phyloP scores from a whole-genome alignment of 2,113 vertebrate species.

The Cygnus atratus region DNA sequence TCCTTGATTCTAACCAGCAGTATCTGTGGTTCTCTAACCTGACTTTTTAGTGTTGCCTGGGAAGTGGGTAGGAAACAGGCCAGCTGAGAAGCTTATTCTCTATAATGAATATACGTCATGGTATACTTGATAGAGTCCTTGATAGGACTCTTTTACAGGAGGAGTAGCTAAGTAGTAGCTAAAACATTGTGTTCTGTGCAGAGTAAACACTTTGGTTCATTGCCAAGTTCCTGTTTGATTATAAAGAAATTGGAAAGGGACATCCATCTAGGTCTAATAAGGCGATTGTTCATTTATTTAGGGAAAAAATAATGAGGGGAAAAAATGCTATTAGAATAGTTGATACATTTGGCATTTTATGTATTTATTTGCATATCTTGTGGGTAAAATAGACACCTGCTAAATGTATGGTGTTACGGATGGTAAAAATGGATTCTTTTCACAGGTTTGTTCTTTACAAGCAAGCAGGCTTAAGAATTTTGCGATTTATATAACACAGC shows the following conservation, averaged over 20 bases:
- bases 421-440: constrained; percentile 58
- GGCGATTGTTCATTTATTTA: background rate
- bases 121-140: constrained; percentile 17
- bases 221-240: constrained; percentile 25
- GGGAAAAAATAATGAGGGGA: background rate
- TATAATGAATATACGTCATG: background rate
- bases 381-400: constrained; percentile 64
- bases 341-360: constrained; percentile 29
- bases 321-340: background rate
- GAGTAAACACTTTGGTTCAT: constrained; percentile 19
- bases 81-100: background rate
- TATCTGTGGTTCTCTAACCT: background rate
- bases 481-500: constrained; percentile 52
- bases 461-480: constrained; percentile 45
- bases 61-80: background rate
- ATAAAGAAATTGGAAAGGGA: constrained; percentile 10
- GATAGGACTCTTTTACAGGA: constrained; percentile 3
- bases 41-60: background rate
- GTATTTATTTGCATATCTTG: constrained; percentile 58
- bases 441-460: constrained; percentile 61
- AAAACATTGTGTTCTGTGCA: background rate
- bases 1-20: background rate
- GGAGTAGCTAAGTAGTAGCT: constrained; percentile 22
- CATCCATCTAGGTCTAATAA: background rate
- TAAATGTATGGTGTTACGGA: constrained; percentile 47